Base-by-base conservation (phyloP, 2,797 vertebrate species). In the Neosilurus hyrtlii region DNA sequence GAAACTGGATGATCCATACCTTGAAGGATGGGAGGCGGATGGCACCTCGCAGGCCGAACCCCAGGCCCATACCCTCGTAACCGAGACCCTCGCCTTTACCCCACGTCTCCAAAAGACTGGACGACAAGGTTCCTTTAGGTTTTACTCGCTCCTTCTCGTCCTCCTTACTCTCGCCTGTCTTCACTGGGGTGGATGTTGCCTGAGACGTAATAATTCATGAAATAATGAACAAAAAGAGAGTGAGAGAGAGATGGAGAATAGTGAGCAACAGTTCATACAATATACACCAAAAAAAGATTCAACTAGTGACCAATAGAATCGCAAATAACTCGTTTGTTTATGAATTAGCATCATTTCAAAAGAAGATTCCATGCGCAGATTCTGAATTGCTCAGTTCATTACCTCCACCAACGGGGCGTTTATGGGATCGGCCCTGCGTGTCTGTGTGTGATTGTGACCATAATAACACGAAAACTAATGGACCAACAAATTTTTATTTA, bases 11-110 rank as follows among this genome's bases (percentile, higher is more conserved):
- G 57, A 9, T 65, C 49, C 16, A 82, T 83, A 97, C 98, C 95
- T 99, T 99, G 89, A 99, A 99, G 89, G 98, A 99, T 0, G 97
- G 98, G 85, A 99, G 87, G 0, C 97, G 95, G 87, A 99, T 99
- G 88, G 96, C 96, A 43, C 98, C 98, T 0, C 97, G 95, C 56
- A 99, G 87, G 20, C 97, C 94, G 2, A 99, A 98, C 81, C 97
- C 96, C 86, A 99, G 88, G 79, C 97, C 97, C 30, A 99, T 97
- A 10, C 96, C 96, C 88, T 99, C 98, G 0, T 96, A 99, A 73
- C 96, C 96, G 74, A 99, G 92, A 8, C 95, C 96, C 86, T 99
- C 97, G 6, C 95, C 97, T 90, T 99, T 99, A 92, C 97, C 96
- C 98, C 97, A 99, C 82, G 96, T 98, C 91, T 98, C 98, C 89